These are phyloP conservation scores for Merodon equestris DNA, from an alignment of 2,888 invertebrate genomes.

Conservation along the genomic window DNA sequence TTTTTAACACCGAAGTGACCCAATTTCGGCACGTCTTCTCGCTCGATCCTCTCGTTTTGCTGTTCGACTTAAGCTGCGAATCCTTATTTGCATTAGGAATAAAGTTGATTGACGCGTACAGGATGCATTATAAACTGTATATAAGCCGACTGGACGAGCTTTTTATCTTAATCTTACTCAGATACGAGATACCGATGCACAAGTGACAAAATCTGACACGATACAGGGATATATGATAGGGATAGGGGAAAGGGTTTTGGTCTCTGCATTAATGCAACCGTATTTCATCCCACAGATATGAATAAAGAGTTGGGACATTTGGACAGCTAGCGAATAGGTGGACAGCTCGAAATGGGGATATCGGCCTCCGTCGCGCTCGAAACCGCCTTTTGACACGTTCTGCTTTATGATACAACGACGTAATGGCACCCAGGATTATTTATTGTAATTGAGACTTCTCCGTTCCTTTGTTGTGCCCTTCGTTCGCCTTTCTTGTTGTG, in stretches of 20 bases:
- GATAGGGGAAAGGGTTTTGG: constrained; percentile 15
- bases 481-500: background rate
- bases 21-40: constrained; percentile 38
- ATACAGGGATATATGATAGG: no score
- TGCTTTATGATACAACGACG: constrained; percentile 62
- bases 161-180: constrained; percentile 58
- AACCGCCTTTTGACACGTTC: constrained; percentile 67
- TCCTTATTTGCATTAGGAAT: no score
- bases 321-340: no score
- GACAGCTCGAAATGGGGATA: constrained; percentile 4
- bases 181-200: constrained; percentile 29
- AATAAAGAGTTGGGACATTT: background rate
- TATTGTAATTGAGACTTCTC: constrained; percentile 65
- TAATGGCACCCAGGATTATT: constrained; percentile 65
- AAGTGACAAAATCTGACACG: background rate
- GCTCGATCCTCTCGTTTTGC: background rate
- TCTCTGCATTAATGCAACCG: constrained; percentile 43
- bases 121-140: constrained; percentile 58
- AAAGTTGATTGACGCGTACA: constrained; percentile 61
- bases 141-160: constrained; percentile 21
- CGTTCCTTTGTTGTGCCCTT: constrained; percentile 6
- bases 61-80: no score
- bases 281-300: background rate
- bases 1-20: constrained; percentile 65
- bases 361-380: background rate